phyloP scores from a whole-genome alignment of 2,888 invertebrate species.

The Panorpa germanica region DNA sequence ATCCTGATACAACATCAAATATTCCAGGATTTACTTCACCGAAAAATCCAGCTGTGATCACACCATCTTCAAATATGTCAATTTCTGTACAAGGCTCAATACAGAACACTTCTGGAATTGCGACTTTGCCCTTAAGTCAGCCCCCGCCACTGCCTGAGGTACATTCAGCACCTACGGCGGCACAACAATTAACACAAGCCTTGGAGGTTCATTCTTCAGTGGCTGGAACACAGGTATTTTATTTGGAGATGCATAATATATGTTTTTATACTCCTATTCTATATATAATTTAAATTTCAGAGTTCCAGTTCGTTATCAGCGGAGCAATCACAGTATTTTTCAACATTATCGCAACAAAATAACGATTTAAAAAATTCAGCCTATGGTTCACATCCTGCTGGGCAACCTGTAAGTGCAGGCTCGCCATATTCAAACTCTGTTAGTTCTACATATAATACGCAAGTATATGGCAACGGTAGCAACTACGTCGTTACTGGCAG shows the following conservation, averaged over 20 bases:
- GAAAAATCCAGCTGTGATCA: no score
- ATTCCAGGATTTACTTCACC: no score
- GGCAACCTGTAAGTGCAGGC: conserved; percentile 10
- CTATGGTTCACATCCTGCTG: conserved; percentile 11
- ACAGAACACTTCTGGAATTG: no score
- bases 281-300: conserved; percentile 16
- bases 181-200: conserved; percentile 15
- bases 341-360: conserved; percentile 23
- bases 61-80: no score
- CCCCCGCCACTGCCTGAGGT: conserved; percentile 20
- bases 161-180: conserved; percentile 23
- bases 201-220: conserved; percentile 12
- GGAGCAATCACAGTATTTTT: conserved; percentile 44
- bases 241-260: no score
- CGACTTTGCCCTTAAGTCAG: no score
- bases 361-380: conserved; percentile 10
- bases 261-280: no score
- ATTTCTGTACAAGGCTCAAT: no score
- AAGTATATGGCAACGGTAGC: conserved; percentile 15
- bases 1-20: no score
- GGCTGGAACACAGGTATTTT: no score
- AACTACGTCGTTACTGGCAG: conserved; percentile 26
- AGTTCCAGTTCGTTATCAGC: conserved; percentile 35
- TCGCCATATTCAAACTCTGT: no score
- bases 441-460: conserved; percentile 9